These are phyloP conservation scores for Pipistrellus pygmaeus DNA, from an alignment of 2,797 vertebrate genomes.

Conservation along the genomic window DNA sequence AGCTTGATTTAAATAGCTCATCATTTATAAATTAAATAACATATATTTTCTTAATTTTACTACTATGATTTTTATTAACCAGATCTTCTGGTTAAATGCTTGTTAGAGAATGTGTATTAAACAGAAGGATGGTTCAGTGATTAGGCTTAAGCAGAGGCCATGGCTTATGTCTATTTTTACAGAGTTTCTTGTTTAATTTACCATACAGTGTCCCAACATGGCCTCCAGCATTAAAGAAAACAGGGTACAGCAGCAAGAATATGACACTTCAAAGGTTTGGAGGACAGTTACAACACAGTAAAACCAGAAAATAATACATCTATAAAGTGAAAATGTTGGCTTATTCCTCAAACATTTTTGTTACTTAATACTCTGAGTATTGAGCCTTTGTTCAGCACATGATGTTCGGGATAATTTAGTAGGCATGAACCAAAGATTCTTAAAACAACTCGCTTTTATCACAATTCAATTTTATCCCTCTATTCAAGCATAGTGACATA, in stretches of 20 bases:
- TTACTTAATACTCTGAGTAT: slow-evolving; percentile 77
- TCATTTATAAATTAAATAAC: neutral
- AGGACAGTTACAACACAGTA: slow-evolving; percentile 72
- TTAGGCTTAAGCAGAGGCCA: neutral
- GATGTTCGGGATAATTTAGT: slow-evolving; percentile 80
- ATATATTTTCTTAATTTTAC: neutral
- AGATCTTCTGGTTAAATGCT: slow-evolving; percentile 2
- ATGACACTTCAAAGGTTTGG: slow-evolving; percentile 73
- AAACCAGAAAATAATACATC: slow-evolving; percentile 72
- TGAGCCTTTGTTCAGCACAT: slow-evolving; percentile 79
- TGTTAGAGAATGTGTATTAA: neutral
- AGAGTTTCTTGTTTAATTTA: slow-evolving; percentile 58
- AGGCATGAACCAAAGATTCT: slow-evolving; percentile 78
- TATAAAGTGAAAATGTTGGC: slow-evolving; percentile 77
- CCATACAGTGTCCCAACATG: neutral
- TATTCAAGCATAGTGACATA: slow-evolving; percentile 78
- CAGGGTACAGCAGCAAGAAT: slow-evolving; percentile 51
- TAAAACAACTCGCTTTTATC: slow-evolving; percentile 82
- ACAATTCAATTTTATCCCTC: slow-evolving; percentile 81
- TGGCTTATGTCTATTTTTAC: slow-evolving; percentile 21
- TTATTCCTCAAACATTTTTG: slow-evolving; percentile 80
- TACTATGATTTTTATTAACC: neutral
- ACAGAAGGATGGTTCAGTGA: neutral
- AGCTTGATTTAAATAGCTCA: neutral
- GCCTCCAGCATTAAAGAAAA: slow-evolving; percentile 45